A percentile compares a stretch with the other conserved stretches of the same genome.
phyloP scores from a whole-genome alignment of 2,113 vertebrate species.

The Australoheros scitulus region DNA sequence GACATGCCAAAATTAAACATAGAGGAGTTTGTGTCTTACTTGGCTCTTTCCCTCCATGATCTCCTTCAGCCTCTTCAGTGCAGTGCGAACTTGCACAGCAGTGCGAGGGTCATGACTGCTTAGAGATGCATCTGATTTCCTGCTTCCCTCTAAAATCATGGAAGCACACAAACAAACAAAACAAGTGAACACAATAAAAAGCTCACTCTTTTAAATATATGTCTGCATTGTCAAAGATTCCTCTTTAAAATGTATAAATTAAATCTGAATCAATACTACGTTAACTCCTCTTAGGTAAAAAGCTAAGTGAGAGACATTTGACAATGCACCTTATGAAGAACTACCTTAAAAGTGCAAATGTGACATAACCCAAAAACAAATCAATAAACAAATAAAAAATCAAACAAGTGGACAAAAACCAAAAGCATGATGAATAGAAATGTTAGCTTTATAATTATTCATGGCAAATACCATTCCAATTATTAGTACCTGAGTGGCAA shows the following conservation, averaged over 20 bases:
- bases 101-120: constrained; percentile 95
- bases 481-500: constrained; percentile 62
- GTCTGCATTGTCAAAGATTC: constrained; percentile 19
- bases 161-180: constrained; percentile 6
- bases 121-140: constrained; percentile 88
- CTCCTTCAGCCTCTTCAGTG: constrained; percentile 95
- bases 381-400: background rate
- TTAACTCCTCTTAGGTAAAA: background rate
- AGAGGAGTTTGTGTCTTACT: constrained; percentile 73
- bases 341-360: background rate
- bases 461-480: constrained; percentile 28
- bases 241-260: background rate
- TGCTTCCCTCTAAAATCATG: constrained; percentile 84
- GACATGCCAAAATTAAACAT: background rate
- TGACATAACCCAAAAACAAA: background rate
- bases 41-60: constrained; percentile 99
- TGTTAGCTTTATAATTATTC: constrained; percentile 39
- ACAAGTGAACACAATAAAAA: background rate
- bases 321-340: constrained; percentile 14
- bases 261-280: background rate
- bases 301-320: background rate
- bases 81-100: constrained; percentile 95
- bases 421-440: constrained; percentile 1
- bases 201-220: background rate
- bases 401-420: constrained; percentile 3